Evolutionary conservation across 2,113 vertebrate genomes (phyloP).

Genomic region (Sisor rabdophorus): DNA sequence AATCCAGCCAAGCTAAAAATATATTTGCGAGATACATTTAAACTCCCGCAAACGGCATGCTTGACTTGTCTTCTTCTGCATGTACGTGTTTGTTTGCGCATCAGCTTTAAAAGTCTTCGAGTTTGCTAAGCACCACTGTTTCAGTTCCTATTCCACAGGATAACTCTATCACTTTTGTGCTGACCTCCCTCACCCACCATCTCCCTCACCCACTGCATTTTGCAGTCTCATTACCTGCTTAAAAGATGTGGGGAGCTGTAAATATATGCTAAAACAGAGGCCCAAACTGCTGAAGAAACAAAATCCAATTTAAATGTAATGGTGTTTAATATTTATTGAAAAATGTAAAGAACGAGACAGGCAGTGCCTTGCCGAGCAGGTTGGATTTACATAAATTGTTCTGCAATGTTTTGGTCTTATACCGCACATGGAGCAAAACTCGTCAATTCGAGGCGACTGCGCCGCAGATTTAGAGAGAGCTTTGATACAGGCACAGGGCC

Average conservation of each 20-base stretch:
- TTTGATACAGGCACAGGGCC: constrained; percentile 45
- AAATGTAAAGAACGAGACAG: constrained; percentile 75
- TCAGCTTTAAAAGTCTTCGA: constrained; percentile 34
- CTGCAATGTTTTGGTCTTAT: constrained; percentile 62
- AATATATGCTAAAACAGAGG: constrained; percentile 71
- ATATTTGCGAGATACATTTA: constrained; percentile 25
- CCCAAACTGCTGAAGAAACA: constrained; percentile 54
- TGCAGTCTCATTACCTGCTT: constrained; percentile 68
- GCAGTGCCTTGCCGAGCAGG: constrained; percentile 64
- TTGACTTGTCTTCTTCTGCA: constrained; percentile 25
- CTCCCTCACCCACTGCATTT: constrained; percentile 62
- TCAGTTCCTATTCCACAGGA: constrained; percentile 32
- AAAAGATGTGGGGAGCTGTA: constrained; percentile 62
- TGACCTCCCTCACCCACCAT: constrained; percentile 32
- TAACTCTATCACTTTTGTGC: constrained; percentile 51
- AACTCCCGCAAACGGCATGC: constrained; percentile 13
- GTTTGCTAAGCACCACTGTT: constrained; percentile 42
- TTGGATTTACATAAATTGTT: constrained; percentile 77
- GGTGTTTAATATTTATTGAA: constrained; percentile 81
- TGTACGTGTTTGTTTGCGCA: constrained; percentile 32
- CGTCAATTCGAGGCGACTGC: constrained; percentile 39
- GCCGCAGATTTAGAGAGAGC: constrained; percentile 50
- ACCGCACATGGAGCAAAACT: constrained; percentile 51
- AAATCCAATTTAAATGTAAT: constrained; percentile 75
- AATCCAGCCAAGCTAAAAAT: constrained; percentile 17